Evolutionary conservation across 1,140 invertebrate species (phyloP).

Genomic region (Bombus vancouverensis): DNA sequence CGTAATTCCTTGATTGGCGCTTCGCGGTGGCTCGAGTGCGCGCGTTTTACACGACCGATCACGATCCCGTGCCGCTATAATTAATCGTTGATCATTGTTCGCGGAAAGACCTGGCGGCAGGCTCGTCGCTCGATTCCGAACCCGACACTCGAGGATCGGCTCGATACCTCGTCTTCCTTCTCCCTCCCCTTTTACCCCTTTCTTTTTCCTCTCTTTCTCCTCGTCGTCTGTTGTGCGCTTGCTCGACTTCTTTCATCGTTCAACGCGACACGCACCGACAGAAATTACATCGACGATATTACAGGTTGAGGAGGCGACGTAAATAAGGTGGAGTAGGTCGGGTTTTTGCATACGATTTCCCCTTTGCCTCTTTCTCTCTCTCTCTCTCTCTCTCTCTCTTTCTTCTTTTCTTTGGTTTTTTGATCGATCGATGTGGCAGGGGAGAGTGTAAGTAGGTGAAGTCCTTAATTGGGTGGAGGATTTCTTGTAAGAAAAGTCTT

Average conservation of each 20-base stretch:
- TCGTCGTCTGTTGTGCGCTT: neutral
- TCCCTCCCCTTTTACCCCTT: neutral
- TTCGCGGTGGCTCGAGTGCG: constrained; percentile 22
- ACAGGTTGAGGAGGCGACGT: neutral
- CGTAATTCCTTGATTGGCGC: constrained; percentile 47
- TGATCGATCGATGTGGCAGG: neutral
- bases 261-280: constrained; percentile 10
- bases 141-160: constrained; percentile 42
- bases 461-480: neutral
- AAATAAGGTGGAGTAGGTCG: constrained; percentile 27
- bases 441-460: constrained; percentile 7
- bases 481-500: neutral
- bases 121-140: neutral
- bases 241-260: constrained; percentile 16
- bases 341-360: neutral
- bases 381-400: neutral
- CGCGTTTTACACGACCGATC: constrained; percentile 40
- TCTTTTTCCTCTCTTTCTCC: neutral
- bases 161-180: neutral
- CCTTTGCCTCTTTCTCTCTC: neutral
- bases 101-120: constrained; percentile 5
- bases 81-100: constrained; percentile 65
- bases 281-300: constrained; percentile 43
- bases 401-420: neutral
- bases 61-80: constrained; percentile 54